phyloP scores from a whole-genome alignment of 2,888 invertebrate species.

The Andrena chrysosceles region DNA sequence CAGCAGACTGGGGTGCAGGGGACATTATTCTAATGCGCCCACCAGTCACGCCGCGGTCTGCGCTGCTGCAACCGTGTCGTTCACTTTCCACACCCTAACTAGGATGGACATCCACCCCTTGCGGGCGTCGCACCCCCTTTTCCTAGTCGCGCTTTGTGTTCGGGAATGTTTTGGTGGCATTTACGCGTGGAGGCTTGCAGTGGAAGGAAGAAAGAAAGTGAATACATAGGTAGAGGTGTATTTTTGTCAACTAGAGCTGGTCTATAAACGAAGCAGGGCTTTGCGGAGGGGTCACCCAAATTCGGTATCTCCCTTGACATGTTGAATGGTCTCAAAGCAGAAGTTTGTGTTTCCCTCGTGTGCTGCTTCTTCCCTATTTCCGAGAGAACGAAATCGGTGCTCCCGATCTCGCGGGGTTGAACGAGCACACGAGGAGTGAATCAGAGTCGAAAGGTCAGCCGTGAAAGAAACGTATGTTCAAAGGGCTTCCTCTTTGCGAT shows the following conservation, averaged over 20 bases:
- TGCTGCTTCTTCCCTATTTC: neutral
- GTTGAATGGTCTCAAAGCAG: neutral
- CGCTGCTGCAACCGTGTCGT: slow-evolving; percentile 33
- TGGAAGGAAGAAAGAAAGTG: too few relatives aligned
- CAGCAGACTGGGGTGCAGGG: slow-evolving; percentile 61
- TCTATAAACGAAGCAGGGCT: too few relatives aligned
- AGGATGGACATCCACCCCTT: neutral
- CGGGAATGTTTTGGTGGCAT: neutral
- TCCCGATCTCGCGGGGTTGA: neutral
- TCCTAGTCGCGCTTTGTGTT: neutral
- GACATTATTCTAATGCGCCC: slow-evolving; percentile 69
- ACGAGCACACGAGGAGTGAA: neutral
- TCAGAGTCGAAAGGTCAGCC: slow-evolving; percentile 11
- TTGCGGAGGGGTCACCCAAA: neutral
- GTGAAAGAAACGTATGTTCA: slow-evolving; percentile 8
- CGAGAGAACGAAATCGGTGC: neutral
- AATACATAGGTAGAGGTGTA: too few relatives aligned
- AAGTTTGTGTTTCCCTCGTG: neutral
- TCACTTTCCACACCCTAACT: slow-evolving; percentile 58
- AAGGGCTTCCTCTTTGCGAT: slow-evolving; percentile 18
- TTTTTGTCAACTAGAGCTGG: too few relatives aligned
- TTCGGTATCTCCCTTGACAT: neutral
- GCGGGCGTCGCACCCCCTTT: neutral
- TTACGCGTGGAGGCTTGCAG: too few relatives aligned
- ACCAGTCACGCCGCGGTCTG: slow-evolving; percentile 51